These are phyloP conservation scores for Herpetotheres cachinnans DNA, from an alignment of 2,113 vertebrate species.

Conservation along the genomic window DNA sequence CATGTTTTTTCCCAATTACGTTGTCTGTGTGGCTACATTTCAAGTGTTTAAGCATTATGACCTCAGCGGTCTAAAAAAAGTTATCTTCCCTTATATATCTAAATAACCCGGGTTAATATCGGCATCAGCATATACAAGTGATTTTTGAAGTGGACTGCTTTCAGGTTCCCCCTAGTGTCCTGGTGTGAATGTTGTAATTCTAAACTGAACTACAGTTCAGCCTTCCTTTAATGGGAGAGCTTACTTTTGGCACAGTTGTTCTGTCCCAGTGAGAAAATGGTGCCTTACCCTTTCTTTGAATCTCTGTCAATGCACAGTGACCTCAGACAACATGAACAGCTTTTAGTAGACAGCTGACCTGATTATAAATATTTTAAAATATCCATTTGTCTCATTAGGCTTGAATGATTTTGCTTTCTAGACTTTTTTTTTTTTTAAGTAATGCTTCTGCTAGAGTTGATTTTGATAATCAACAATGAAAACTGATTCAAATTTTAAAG, in stretches of 20 bases:
- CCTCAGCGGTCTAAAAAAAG: neutral
- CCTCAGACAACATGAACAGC: neutral
- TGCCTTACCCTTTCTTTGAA: neutral
- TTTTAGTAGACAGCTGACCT: neutral
- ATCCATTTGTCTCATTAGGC: neutral
- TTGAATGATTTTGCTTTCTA: neutral
- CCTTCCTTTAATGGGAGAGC: neutral
- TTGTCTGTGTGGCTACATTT: neutral
- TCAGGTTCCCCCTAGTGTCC: neutral
- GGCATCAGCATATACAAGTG: neutral
- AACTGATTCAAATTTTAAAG: neutral
- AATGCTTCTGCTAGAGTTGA: neutral
- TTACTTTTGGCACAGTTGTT: neutral
- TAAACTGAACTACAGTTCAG: neutral
- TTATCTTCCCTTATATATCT: neutral
- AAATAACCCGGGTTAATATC: neutral
- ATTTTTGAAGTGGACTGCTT: neutral
- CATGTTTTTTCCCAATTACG: accelerated
- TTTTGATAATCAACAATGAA: neutral
- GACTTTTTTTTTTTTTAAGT: neutral
- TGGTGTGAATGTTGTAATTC: neutral
- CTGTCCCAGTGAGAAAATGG: neutral
- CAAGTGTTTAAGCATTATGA: neutral
- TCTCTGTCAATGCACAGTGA: neutral
- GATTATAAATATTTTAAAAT: neutral